These are phyloP conservation scores for Caenorhabditis parvicauda DNA, from an alignment of 2,888 invertebrate species.

Conservation along the genomic window DNA sequence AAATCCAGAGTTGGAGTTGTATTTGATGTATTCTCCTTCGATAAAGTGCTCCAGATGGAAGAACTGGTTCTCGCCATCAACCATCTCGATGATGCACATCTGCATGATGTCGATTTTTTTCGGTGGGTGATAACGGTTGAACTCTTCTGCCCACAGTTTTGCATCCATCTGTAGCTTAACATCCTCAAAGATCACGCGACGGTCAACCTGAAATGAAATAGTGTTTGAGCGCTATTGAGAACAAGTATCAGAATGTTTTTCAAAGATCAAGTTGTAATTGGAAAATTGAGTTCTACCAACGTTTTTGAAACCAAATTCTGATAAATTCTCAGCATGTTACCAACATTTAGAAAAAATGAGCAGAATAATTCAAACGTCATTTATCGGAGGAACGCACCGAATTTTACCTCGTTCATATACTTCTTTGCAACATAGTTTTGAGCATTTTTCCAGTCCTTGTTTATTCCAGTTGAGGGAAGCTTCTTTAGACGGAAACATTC, in stretches of 20 bases:
- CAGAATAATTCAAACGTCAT: too few species aligned
- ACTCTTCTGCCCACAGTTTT: slow-evolving; percentile 70
- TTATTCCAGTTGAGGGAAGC: slow-evolving; percentile 61
- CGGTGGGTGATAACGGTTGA: slow-evolving; percentile 68
- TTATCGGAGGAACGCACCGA: too few species aligned
- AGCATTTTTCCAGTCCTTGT: slow-evolving; percentile 66
- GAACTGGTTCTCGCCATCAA: slow-evolving; percentile 64
- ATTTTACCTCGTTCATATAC: too few species aligned
- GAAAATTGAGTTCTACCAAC: too few species aligned
- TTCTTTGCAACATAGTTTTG: slow-evolving; percentile 69
- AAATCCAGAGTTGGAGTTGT: slow-evolving; percentile 70
- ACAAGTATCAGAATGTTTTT: too few species aligned
- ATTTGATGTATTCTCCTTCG: slow-evolving; percentile 69
- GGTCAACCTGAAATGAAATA: slow-evolving; percentile 65
- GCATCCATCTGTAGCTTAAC: slow-evolving; percentile 70
- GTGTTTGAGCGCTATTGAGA: too few species aligned
- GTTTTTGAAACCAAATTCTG: too few species aligned
- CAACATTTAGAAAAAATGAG: too few species aligned
- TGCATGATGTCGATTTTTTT: slow-evolving; percentile 70
- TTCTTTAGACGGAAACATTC: slow-evolving; percentile 68
- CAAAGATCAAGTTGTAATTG: too few species aligned
- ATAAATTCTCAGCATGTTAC: too few species aligned
- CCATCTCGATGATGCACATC: slow-evolving; percentile 68
- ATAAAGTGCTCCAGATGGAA: slow-evolving; percentile 70
- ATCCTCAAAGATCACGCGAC: slow-evolving; percentile 68